Evolutionary conservation across 2,797 vertebrate species (phyloP), one percentile per base, ranked within the genome.

Genomic region (Cossypha niveicapilla): DNA sequence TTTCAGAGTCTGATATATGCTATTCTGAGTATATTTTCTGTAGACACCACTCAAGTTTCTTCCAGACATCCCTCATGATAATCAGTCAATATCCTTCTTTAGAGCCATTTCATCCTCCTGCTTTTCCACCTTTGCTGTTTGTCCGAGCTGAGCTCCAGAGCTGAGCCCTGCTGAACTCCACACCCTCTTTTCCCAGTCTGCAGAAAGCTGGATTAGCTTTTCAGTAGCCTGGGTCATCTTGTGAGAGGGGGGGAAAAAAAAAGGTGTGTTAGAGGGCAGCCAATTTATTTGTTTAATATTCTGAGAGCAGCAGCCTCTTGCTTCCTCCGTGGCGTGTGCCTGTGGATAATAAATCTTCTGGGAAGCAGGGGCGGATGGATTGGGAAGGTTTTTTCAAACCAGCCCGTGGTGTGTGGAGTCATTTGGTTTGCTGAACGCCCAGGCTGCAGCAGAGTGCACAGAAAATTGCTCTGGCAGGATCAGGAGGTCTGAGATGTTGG

Each of bases 281-380:
- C 94, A 95, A 95, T 96, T 94, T 95, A 90, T 90, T 96, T 93
- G 70, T 80, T 96, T 93, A 90, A 76, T 93, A 95, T 96, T 96
- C 96, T 9, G 51, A 61, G 71, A 94, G 83, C 83, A 90, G 48
- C 70, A 93, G 90, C 86, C 77, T 87, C 81, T 82, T 41, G 57
- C 73, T 85, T 85, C 77, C 80, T 48, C 13, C 3, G 22, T 53
- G 25, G 65, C 30, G 6, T 8, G 67, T 42, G 86, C 60, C 76
- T 60, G 39, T 45, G 74, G 92, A 70, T 94, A 96, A 95, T 94
- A 94, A 96, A 88, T 60, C 94, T 92, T 86, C 15, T 63, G 92
- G 93, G 92, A 90, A 82, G 77, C 86, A 70, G 53, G 56, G 92
- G 48, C 77, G 95, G 87, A 67, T 42, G 35, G 92, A 93, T 60